phyloP scores from a whole-genome alignment of 2,888 invertebrate species.

The Rapana venosa region DNA sequence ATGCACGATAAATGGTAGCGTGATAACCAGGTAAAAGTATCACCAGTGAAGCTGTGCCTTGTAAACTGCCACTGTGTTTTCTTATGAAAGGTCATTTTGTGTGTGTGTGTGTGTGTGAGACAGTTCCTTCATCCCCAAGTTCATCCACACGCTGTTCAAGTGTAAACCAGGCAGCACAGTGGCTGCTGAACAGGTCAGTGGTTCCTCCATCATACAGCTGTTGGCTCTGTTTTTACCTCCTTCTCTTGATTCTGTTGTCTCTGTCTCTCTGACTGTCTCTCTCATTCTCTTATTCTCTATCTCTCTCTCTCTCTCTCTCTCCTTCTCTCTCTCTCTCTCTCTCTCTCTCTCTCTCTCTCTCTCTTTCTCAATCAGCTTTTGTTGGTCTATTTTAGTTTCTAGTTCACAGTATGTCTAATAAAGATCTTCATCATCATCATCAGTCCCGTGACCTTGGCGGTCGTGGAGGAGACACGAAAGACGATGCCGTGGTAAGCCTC shows the following conservation, averaged over 20 bases:
- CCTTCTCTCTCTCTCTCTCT: neutral
- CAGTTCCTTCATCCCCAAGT: constrained; percentile 95
- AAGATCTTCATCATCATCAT: too few species aligned
- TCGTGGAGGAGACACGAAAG: too few species aligned
- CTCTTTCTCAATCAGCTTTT: neutral
- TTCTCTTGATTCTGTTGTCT: neutral
- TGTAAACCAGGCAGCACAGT: constrained; percentile 89
- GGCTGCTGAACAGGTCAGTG: constrained; percentile 91
- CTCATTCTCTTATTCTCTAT: neutral
- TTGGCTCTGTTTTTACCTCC: neutral
- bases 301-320: neutral
- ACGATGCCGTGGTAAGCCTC: too few species aligned
- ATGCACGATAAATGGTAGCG: too few species aligned
- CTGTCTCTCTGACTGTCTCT: neutral
- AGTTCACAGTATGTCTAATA: too few species aligned
- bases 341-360: neutral
- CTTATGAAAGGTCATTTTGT: too few species aligned
- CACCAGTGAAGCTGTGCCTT: too few species aligned
- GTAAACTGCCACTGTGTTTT: too few species aligned
- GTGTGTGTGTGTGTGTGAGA: neutral
- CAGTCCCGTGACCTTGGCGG: too few species aligned
- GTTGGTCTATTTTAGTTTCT: too few species aligned
- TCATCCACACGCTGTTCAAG: constrained; percentile 91
- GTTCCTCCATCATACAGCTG: neutral
- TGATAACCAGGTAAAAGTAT: too few species aligned